A percentile compares a stretch with the other conserved stretches of the same genome.
Conservation (phyloP, 2,888 invertebrate genomes). For the Stenurella melanura region DNA sequence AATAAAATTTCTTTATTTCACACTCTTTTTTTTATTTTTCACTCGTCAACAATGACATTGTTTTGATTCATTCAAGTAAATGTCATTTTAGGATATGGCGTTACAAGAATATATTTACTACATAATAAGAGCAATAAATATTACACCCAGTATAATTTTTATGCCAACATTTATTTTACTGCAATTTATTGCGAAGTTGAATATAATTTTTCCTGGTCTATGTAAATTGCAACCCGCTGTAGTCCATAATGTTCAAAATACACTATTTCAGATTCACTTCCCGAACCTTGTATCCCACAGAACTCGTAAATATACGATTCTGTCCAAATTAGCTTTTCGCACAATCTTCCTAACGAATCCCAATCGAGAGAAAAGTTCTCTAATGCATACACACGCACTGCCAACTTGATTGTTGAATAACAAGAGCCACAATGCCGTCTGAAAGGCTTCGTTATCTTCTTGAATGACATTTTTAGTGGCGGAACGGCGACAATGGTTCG, state of each 20-base stretch:
- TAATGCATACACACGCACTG: conserved; percentile 50
- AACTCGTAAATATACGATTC: conserved; percentile 9
- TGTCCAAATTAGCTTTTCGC: conserved; percentile 6
- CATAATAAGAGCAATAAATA: too few relatives aligned
- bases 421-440: conserved; percentile 60
- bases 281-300: background rate
- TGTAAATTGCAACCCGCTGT: background rate
- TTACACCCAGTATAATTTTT: too few relatives aligned
- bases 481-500: conserved; percentile 67
- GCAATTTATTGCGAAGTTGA: too few relatives aligned
- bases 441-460: conserved; percentile 70
- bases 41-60: too few relatives aligned
- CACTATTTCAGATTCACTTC: background rate
- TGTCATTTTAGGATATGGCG: too few relatives aligned
- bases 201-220: too few relatives aligned
- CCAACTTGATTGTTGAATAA: conserved; percentile 52
- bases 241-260: background rate
- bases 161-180: too few relatives aligned
- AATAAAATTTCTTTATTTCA: too few relatives aligned
- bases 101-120: too few relatives aligned
- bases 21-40: too few relatives aligned
- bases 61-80: too few relatives aligned
- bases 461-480: conserved; percentile 70
- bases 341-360: conserved; percentile 39
- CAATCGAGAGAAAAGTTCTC: conserved; percentile 35